Conservation (phyloP, 1,140 invertebrate species). For the Lethocerus indicus region DNA sequence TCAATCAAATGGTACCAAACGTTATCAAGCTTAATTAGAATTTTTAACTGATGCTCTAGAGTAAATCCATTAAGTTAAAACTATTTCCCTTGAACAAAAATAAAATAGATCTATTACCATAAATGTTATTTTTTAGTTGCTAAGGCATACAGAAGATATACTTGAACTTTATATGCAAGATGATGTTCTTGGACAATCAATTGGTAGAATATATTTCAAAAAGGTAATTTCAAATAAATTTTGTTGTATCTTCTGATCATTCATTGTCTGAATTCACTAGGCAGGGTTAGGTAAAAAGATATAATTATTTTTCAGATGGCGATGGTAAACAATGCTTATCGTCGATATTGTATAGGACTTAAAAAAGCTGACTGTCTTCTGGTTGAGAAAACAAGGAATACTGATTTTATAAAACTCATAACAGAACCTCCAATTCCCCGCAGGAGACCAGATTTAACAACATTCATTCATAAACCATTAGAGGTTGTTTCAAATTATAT, state of each 20-base stretch:
- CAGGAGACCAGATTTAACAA: slow-evolving; percentile 61
- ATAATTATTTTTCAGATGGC: slow-evolving; percentile 28
- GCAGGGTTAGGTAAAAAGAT: too few species aligned
- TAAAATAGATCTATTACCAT: slow-evolving; percentile 1
- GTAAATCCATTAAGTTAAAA: not conserved
- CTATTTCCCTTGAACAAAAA: not conserved
- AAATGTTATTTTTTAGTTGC: slow-evolving; percentile 29
- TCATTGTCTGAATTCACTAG: too few species aligned
- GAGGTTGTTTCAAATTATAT: slow-evolving; percentile 26
- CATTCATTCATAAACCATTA: slow-evolving; percentile 58
- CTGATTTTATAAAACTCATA: slow-evolving; percentile 49
- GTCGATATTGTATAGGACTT: slow-evolving; percentile 61
- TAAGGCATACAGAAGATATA: slow-evolving; percentile 60
- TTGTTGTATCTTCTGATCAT: not conserved
- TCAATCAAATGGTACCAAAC: too few species aligned
- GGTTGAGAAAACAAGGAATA: slow-evolving; percentile 37
- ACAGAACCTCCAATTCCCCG: slow-evolving; percentile 58
- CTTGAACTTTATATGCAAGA: slow-evolving; percentile 53
- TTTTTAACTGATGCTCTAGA: not conserved
- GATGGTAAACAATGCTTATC: slow-evolving; percentile 51
- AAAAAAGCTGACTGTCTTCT: slow-evolving; percentile 65
- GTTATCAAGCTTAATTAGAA: too few species aligned
- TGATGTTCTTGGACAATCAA: slow-evolving; percentile 42
- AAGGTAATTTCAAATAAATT: slow-evolving; percentile 26
- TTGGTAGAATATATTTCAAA: slow-evolving; percentile 48